Evolutionary conservation across 64 coral and sea anemone genomes (phyloP), one percentile per base, ranked within the genome.

Genomic region (Pocillopora damicornis): DNA sequence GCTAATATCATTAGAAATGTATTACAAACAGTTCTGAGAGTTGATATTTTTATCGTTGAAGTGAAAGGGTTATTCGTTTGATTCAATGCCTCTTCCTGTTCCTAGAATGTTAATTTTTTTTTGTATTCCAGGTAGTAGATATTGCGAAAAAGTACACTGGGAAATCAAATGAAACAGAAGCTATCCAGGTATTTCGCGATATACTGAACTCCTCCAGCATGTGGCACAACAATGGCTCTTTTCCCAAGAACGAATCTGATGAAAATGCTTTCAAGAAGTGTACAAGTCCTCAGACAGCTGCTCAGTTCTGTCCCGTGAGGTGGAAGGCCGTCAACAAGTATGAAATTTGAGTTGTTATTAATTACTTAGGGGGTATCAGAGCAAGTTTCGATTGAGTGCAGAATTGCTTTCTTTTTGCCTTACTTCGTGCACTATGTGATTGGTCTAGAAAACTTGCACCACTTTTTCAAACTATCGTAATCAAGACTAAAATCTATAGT

Each of bases 211-310:
- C 83, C 74, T 63, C 88, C 18, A 45, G 37, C 1, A 90, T 92
- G 89, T 99, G 90, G 91, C 93, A 99, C 58, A 99, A 99, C 72
- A 92, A 99, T 81, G 88, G 71, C 14, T 64, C 93, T 5, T 99
- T 99, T 77, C 96, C 96, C 26, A 71, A 88, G 60, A 95, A 94
- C 56, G 97, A 99, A 72, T 95, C 93, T 13, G 88, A 99, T 82
- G 80, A 82, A 74, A 88, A 88, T 35, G 97, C 97, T 25, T 87
- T 79, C 79, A 95, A 92, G 75, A 92, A 81, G 13, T 99, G 97
- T 73, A 77, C 87, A 9, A 85, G 75, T 61, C 77, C 83, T 35
- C 79, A 92, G 58, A 95, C 63, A 68, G 97, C 97, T 58, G 86
- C 86, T 4, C 90, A 88, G 78, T 99, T 88, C 71, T 99, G 97